Evolutionary conservation across 2,888 invertebrate species (phyloP).

Genomic region (Hydropsyche betteni): DNA sequence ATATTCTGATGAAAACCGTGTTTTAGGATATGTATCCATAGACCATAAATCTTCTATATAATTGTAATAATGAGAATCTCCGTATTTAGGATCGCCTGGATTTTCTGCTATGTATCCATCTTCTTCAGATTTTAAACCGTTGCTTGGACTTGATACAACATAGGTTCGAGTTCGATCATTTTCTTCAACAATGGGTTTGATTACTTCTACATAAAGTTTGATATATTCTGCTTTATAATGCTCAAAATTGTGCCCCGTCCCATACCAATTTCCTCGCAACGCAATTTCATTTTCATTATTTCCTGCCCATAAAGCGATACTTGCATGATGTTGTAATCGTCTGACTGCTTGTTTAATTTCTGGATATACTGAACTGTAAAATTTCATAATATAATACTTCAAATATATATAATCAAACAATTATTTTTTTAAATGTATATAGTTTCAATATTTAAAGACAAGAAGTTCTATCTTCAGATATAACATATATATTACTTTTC

Average conservation of each 20-base stretch:
- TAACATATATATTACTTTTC: background rate
- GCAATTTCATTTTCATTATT: constrained; percentile 98
- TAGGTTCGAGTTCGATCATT: constrained; percentile 74
- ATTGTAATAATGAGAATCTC: constrained; percentile 94
- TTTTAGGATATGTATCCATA: constrained; percentile 76
- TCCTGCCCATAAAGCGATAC: constrained; percentile 89
- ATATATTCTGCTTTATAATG: constrained; percentile 80
- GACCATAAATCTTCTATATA: constrained; percentile 86
- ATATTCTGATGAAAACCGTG: constrained; percentile 95
- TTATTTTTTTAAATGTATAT: too few species aligned
- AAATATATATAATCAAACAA: too few species aligned
- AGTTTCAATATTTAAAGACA: background rate
- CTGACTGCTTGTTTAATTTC: constrained; percentile 86
- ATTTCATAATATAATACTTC: background rate
- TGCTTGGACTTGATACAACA: constrained; percentile 91
- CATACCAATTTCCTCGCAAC: constrained; percentile 83
- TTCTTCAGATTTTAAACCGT: constrained; percentile 76
- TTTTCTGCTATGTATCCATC: constrained; percentile 81
- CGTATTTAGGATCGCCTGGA: constrained; percentile 82
- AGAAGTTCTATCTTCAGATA: too few species aligned
- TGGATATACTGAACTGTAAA: constrained; percentile 69
- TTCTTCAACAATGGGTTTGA: constrained; percentile 71
- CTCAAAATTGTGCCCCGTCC: constrained; percentile 62
- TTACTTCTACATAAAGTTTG: constrained; percentile 81
- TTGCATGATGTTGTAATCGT: constrained; percentile 86